Evolutionary conservation across 2,888 invertebrate species (phyloP).

Genomic region (Emmelina monodactyla): DNA sequence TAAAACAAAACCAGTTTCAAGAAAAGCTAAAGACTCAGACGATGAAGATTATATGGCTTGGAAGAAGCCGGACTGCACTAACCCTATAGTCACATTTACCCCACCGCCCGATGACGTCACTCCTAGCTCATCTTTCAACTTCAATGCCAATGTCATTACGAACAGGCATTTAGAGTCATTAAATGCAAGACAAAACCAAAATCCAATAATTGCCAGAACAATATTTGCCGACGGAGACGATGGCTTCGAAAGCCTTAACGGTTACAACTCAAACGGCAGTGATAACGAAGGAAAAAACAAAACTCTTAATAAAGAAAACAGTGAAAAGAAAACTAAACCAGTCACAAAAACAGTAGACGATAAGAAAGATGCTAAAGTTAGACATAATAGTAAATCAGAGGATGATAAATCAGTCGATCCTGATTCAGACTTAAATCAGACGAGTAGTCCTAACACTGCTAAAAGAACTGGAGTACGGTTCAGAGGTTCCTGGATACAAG

Average conservation of each 20-base stretch:
- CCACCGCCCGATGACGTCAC: constrained; percentile 44
- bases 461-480: constrained; percentile 49
- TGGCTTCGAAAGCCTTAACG: constrained; percentile 86
- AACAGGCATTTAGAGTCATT: constrained; percentile 54
- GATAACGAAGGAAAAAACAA: constrained; percentile 28
- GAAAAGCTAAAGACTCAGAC: constrained; percentile 55
- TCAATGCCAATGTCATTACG: constrained; percentile 44
- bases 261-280: constrained; percentile 78
- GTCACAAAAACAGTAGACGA: constrained; percentile 6
- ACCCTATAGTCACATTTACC: constrained; percentile 53
- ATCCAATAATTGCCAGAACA: constrained; percentile 28
- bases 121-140: constrained; percentile 34
- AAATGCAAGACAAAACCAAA: constrained; percentile 37
- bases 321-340: too few species aligned
- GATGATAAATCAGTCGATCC: constrained; percentile 44
- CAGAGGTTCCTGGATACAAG: constrained; percentile 43
- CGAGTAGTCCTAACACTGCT: constrained; percentile 32
- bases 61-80: constrained; percentile 44
- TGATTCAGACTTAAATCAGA: constrained; percentile 41
- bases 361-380: constrained; percentile 14
- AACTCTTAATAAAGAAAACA: constrained; percentile 7
- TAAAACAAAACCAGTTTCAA: constrained; percentile 33
- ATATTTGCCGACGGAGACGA: constrained; percentile 72
- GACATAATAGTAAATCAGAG: constrained; percentile 38
- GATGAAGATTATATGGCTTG: constrained; percentile 59